Conservation (phyloP, 2,113 vertebrate genomes). For the Tragelaphus buxtoni region DNA sequence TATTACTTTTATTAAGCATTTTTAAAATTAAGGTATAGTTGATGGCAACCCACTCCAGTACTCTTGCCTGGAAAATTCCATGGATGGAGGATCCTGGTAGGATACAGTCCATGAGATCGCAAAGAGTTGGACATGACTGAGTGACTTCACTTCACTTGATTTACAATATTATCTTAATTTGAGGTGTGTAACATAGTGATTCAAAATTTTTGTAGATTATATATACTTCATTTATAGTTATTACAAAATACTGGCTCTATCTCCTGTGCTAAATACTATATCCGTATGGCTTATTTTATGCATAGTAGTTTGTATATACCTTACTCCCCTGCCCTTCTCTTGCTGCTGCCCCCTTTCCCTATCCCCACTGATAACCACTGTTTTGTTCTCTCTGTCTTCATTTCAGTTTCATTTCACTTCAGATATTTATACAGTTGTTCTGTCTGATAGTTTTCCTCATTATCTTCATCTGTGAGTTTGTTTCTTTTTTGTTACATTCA, state of each 20-base stretch:
- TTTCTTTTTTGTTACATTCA: neutral
- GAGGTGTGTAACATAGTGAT: neutral
- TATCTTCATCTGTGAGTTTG: neutral
- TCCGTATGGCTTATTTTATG: neutral
- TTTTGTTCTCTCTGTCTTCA: neutral
- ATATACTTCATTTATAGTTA: neutral
- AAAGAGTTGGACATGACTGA: no score
- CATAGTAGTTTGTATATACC: neutral
- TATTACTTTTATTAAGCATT: neutral
- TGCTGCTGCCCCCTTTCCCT: neutral
- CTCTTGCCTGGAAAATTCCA: no score
- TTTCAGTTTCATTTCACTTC: neutral
- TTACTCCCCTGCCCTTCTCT: neutral
- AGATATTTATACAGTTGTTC: neutral
- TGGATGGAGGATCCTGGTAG: no score
- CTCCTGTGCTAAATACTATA: neutral
- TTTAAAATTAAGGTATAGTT: neutral
- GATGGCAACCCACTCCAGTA: no score
- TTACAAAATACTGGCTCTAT: neutral
- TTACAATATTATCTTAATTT: neutral
- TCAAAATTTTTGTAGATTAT: neutral
- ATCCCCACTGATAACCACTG: neutral
- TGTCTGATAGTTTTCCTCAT: neutral
- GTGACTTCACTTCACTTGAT: neutral
- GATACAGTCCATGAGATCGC: no score